phyloP scores from a whole-genome alignment of 1,140 invertebrate species.

The Adoxophyes honmai region DNA sequence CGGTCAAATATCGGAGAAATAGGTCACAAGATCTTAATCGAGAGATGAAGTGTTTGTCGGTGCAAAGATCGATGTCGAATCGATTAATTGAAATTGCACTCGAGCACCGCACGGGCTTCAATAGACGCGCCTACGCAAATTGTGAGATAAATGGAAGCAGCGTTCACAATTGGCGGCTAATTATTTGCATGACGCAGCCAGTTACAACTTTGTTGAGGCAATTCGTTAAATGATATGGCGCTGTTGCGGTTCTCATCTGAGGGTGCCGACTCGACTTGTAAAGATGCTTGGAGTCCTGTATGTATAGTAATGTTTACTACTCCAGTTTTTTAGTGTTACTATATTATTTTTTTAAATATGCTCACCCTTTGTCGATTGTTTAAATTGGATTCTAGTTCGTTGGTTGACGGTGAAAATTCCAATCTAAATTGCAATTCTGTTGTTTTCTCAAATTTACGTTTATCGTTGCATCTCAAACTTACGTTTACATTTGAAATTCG shows the following conservation, averaged over 20 bases:
- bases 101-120: slow-evolving; percentile 41
- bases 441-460: too few relatives aligned
- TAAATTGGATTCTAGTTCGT: too few relatives aligned
- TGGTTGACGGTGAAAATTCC: too few relatives aligned
- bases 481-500: too few relatives aligned
- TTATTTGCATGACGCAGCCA: slow-evolving; percentile 66
- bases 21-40: slow-evolving; percentile 54
- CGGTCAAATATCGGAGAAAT: slow-evolving; percentile 37
- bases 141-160: slow-evolving; percentile 67
- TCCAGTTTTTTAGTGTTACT: too few relatives aligned
- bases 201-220: slow-evolving; percentile 33
- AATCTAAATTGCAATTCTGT: too few relatives aligned
- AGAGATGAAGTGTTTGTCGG: slow-evolving; percentile 61
- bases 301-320: too few relatives aligned
- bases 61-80: slow-evolving; percentile 73
- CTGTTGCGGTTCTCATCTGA: slow-evolving; percentile 32
- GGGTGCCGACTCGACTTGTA: too few relatives aligned
- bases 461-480: too few relatives aligned
- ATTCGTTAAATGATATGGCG: slow-evolving; percentile 39
- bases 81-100: slow-evolving; percentile 66
- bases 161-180: slow-evolving; percentile 64
- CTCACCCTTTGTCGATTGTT: too few relatives aligned
- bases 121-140: slow-evolving; percentile 71
- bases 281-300: too few relatives aligned
- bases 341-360: too few relatives aligned